These are phyloP conservation scores for Pseudomyrmex dendroicus DNA, from an alignment of 1,140 invertebrate species.

Conservation along the genomic window DNA sequence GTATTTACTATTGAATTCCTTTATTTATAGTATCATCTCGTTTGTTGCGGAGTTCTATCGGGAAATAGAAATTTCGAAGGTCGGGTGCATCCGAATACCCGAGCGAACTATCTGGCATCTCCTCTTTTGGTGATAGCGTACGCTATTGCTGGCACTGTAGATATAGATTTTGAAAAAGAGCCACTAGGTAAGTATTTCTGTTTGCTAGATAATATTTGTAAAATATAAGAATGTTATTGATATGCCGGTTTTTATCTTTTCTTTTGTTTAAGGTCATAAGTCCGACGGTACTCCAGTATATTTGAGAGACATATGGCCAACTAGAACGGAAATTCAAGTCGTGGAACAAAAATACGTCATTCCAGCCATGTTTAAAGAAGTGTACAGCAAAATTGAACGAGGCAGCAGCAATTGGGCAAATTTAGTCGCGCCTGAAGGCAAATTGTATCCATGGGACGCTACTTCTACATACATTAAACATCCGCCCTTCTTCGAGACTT, in stretches of 20 bases:
- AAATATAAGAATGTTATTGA: no score
- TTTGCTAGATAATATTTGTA: background rate
- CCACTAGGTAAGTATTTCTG: slow-evolving; percentile 89
- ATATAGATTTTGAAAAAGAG: slow-evolving; percentile 97
- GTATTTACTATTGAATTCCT: slow-evolving; percentile 3
- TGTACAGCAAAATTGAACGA: slow-evolving; percentile 93
- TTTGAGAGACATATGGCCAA: slow-evolving; percentile 98
- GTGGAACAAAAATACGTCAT: slow-evolving; percentile 96
- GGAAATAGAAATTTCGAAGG: slow-evolving; percentile 99
- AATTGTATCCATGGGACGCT: slow-evolving; percentile 96
- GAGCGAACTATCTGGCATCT: slow-evolving; percentile 98
- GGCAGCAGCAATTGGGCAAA: slow-evolving; percentile 95
- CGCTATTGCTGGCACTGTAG: slow-evolving; percentile 96
- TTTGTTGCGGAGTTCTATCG: slow-evolving; percentile 97
- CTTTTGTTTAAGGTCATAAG: slow-evolving; percentile 86
- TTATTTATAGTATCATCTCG: slow-evolving; percentile 91
- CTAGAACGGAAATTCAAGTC: slow-evolving; percentile 94
- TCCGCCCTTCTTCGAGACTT: slow-evolving; percentile 98
- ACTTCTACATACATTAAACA: slow-evolving; percentile 98
- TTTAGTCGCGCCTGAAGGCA: slow-evolving; percentile 91
- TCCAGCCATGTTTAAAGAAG: slow-evolving; percentile 98
- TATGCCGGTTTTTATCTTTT: no score
- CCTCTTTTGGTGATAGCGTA: slow-evolving; percentile 98
- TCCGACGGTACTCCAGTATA: slow-evolving; percentile 91
- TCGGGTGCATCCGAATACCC: slow-evolving; percentile 97